Conservation (phyloP, 2,888 invertebrate genomes). For the Plagodis dolabraria region DNA sequence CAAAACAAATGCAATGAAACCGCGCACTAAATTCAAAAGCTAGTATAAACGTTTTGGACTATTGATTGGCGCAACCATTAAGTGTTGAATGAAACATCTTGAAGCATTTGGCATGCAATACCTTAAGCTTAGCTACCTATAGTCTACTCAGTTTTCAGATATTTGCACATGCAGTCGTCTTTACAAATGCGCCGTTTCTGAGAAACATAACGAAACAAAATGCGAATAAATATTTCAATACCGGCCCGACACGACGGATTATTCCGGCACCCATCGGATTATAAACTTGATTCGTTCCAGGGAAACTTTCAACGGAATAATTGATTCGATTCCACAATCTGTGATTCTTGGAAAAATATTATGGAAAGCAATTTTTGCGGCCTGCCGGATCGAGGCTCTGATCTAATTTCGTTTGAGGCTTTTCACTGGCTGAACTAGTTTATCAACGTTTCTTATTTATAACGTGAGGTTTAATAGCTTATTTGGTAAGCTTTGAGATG, state of each 20-base stretch:
- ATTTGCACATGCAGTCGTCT: too few species aligned
- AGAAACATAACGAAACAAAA: constrained; percentile 5
- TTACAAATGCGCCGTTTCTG: too few species aligned
- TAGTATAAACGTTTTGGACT: too few species aligned
- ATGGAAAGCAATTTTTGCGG: constrained; percentile 18
- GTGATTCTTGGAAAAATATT: constrained; percentile 18
- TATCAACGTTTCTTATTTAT: constrained; percentile 2
- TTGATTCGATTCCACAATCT: constrained; percentile 25
- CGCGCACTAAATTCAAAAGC: too few species aligned
- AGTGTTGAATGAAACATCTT: too few species aligned
- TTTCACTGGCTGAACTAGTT: constrained; percentile 15
- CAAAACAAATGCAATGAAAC: too few species aligned
- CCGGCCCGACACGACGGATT: not conserved
- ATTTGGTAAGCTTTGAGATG: not conserved
- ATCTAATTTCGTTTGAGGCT: constrained; percentile 11
- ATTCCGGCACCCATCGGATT: constrained; percentile 13
- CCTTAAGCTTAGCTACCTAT: too few species aligned
- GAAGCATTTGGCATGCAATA: too few species aligned
- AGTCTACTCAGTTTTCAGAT: too few species aligned
- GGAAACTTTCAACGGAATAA: constrained; percentile 25
- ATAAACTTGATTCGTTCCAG: constrained; percentile 18
- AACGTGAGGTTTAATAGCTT: not conserved
- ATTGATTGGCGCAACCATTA: too few species aligned
- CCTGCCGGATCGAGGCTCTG: constrained; percentile 7
- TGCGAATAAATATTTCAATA: constrained; percentile 19